phyloP scores from a whole-genome alignment of 1,140 invertebrate genomes.

The Acromyrmex charruanus region DNA sequence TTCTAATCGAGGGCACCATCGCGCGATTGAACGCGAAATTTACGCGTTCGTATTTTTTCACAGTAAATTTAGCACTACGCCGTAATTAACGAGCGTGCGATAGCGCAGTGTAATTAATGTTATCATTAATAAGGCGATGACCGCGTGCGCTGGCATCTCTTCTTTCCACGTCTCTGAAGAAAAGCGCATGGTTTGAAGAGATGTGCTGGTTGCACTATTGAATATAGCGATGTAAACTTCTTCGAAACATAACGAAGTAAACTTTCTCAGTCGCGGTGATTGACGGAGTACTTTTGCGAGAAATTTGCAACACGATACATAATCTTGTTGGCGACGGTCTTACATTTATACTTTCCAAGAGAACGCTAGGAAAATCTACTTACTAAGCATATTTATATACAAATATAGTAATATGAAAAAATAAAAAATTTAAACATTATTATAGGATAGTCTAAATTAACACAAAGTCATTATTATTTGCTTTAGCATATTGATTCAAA shows the following conservation, averaged over 20 bases:
- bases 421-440: conserved; percentile 20
- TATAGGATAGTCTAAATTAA: background rate
- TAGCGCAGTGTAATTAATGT: conserved; percentile 68
- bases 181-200: conserved; percentile 5
- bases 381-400: background rate
- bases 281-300: conserved; percentile 20
- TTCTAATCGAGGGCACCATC: conserved; percentile 15
- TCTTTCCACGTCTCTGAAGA: conserved; percentile 52
- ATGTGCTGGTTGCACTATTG: background rate
- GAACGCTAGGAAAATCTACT: background rate
- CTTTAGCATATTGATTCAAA: background rate
- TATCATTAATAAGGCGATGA: conserved; percentile 54
- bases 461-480: background rate
- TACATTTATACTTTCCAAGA: background rate
- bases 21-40: conserved; percentile 52
- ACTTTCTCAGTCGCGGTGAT: conserved; percentile 24
- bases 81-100: conserved; percentile 64
- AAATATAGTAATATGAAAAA: background rate
- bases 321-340: conserved; percentile 1
- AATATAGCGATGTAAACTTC: conserved; percentile 18
- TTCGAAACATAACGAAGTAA: conserved; percentile 33
- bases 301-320: conserved; percentile 8
- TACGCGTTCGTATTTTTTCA: conserved; percentile 31
- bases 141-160: conserved; percentile 30
- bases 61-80: conserved; percentile 43